These are phyloP conservation scores for Tanaodytes sp. DNA, from an alignment of 2,888 invertebrate species.

Conservation along the genomic window DNA sequence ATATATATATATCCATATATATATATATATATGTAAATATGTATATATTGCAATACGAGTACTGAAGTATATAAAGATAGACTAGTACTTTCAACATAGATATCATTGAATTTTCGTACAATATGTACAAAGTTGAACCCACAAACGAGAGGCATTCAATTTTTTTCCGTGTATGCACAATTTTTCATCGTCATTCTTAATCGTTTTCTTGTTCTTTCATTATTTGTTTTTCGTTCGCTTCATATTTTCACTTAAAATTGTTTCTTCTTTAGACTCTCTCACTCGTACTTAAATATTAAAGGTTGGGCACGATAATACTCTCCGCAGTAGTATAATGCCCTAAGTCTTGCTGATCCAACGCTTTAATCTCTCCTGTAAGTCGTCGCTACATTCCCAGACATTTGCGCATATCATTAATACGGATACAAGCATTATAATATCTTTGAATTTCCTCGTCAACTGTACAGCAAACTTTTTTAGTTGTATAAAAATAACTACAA, in stretches of 20 bases:
- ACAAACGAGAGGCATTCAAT: constrained; percentile 70
- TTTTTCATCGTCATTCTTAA: neutral
- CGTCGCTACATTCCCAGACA: constrained; percentile 69
- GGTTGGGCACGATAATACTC: constrained; percentile 73
- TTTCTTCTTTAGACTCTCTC: constrained; percentile 68
- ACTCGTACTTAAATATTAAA: constrained; percentile 73
- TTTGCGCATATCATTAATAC: constrained; percentile 60
- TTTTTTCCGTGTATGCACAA: too few relatives aligned
- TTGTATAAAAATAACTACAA: too few relatives aligned
- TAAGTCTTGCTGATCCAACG: constrained; percentile 73
- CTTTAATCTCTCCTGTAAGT: constrained; percentile 68
- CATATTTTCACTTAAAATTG: constrained; percentile 45
- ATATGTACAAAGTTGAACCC: constrained; percentile 72
- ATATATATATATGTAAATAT: constrained; percentile 48
- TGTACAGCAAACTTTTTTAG: too few relatives aligned
- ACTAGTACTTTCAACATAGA: constrained; percentile 72
- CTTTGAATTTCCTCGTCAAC: too few relatives aligned
- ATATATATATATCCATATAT: neutral
- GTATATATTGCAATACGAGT: constrained; percentile 56
- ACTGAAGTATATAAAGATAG: constrained; percentile 70
- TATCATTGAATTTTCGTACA: constrained; percentile 69
- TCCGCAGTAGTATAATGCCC: constrained; percentile 73
- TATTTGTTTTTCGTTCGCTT: constrained; percentile 54
- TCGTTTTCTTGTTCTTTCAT: constrained; percentile 55
- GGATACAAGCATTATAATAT: too few relatives aligned